These are phyloP conservation scores for Ligdia adustata DNA, from an alignment of 2,888 invertebrate species.

Conservation along the genomic window DNA sequence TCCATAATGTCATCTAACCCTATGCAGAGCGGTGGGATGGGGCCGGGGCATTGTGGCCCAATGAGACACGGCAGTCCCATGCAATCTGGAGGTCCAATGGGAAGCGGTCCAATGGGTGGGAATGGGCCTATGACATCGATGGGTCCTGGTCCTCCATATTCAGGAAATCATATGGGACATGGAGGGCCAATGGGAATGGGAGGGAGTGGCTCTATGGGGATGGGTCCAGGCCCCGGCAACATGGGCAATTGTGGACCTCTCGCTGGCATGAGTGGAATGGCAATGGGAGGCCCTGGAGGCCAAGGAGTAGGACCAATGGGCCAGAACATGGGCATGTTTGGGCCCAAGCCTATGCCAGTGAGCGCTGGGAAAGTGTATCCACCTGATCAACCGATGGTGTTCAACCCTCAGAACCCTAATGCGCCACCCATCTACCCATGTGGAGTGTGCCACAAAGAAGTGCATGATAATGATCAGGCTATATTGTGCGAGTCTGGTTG, in stretches of 20 bases:
- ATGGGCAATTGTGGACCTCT: slow-evolving; percentile 80
- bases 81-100: slow-evolving; percentile 78
- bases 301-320: slow-evolving; percentile 85
- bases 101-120: slow-evolving; percentile 83
- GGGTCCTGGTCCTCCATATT: slow-evolving; percentile 78
- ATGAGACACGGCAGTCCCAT: slow-evolving; percentile 83
- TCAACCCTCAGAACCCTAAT: slow-evolving; percentile 98
- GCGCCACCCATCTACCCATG: slow-evolving; percentile 99
- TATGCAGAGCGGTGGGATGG: slow-evolving; percentile 79
- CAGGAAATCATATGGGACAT: slow-evolving; percentile 79
- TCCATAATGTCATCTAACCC: slow-evolving; percentile 83
- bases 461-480: slow-evolving; percentile 99
- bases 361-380: slow-evolving; percentile 97
- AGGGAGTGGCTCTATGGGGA: slow-evolving; percentile 74
- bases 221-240: slow-evolving; percentile 77
- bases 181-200: slow-evolving; percentile 82
- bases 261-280: slow-evolving; percentile 81
- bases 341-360: slow-evolving; percentile 95
- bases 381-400: slow-evolving; percentile 98
- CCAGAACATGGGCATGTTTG: slow-evolving; percentile 86
- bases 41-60: slow-evolving; percentile 80
- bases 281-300: slow-evolving; percentile 80
- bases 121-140: slow-evolving; percentile 78
- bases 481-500: slow-evolving; percentile 99
- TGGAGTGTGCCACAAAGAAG: slow-evolving; percentile 98